Evolutionary conservation across 2,797 vertebrate genomes (phyloP).

Genomic region (Pseudochirops corinnae): DNA sequence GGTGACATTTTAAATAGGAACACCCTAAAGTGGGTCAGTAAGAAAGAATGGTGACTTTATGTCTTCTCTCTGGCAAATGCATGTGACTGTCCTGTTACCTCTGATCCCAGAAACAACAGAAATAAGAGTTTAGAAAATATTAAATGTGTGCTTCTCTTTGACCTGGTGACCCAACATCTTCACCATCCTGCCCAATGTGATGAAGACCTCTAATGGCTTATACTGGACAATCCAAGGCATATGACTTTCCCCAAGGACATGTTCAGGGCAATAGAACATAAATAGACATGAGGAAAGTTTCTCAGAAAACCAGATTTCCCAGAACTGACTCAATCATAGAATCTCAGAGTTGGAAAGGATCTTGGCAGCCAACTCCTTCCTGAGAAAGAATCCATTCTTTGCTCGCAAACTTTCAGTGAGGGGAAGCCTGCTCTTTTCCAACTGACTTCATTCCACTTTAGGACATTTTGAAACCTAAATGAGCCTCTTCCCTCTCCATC

Average conservation of each 20-base stretch:
- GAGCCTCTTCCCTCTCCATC: not conserved
- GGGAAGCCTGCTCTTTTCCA: not conserved
- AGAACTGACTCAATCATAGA: not conserved
- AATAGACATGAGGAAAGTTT: not conserved
- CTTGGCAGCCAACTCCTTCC: not conserved
- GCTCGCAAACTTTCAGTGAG: not conserved
- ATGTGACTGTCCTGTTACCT: not conserved
- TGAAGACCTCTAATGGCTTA: not conserved
- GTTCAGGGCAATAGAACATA: not conserved
- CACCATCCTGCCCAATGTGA: not conserved
- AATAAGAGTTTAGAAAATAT: not conserved
- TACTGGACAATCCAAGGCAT: not conserved
- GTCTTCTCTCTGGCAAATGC: slow-evolving; percentile 16
- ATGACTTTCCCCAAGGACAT: not conserved
- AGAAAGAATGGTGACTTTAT: slow-evolving; percentile 1
- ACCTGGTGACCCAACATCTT: not conserved
- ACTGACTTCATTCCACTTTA: not conserved
- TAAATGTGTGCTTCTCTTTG: not conserved
- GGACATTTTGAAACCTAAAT: not conserved
- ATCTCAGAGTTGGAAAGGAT: not conserved
- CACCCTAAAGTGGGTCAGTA: not conserved
- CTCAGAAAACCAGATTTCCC: not conserved
- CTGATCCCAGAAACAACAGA: not conserved
- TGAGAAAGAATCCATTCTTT: not conserved
- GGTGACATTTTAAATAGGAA: not conserved